Conservation (phyloP, 2,113 vertebrate species). For the Taxidea taxus region DNA sequence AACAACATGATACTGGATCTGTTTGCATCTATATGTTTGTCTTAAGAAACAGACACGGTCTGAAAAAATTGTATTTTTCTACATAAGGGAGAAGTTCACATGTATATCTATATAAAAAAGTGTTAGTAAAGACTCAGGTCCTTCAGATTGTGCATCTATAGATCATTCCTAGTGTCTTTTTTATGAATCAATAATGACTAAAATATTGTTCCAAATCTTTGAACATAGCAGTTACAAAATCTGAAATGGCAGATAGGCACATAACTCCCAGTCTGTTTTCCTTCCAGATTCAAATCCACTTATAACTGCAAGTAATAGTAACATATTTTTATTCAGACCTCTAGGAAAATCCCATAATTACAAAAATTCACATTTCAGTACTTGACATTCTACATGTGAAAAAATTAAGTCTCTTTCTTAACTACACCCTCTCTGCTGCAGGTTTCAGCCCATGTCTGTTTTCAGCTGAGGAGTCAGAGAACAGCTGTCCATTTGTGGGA, state of each 20-base stretch:
- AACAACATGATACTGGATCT: neutral
- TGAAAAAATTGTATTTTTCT: neutral
- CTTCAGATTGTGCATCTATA: neutral
- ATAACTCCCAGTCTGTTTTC: neutral
- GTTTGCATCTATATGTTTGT: neutral
- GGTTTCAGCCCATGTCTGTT: neutral
- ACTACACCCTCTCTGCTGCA: neutral
- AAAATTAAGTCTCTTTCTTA: neutral
- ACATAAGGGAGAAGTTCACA: accelerated
- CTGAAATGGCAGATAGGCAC: neutral
- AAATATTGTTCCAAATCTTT: neutral
- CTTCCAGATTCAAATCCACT: neutral
- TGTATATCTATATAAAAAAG: neutral
- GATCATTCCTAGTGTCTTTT: neutral
- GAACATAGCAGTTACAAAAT: neutral
- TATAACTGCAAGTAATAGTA: neutral
- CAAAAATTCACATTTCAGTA: neutral
- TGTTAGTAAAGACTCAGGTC: neutral
- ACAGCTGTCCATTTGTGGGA: neutral
- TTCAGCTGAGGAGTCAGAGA: neutral
- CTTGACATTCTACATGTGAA: neutral
- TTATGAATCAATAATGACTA: neutral
- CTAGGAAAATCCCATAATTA: neutral
- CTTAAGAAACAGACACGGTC: neutral
- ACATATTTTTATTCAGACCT: neutral